Evolutionary conservation across 2,888 invertebrate species (phyloP), one percentile per base, ranked within the genome.

Genomic region (Ethmia dodecea): DNA sequence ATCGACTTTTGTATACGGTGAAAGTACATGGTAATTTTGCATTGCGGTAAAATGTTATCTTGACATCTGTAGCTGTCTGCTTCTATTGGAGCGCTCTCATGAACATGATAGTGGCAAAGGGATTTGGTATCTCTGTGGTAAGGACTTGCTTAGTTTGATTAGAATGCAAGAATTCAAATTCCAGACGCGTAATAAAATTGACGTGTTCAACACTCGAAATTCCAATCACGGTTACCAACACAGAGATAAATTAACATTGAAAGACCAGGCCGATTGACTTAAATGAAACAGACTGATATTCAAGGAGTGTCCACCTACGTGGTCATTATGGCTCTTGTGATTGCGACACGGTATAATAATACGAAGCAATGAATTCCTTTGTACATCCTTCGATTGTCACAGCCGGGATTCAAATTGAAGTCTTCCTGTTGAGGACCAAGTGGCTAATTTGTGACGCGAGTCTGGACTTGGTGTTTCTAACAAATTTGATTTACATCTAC

Each of bases 371-470:
- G 68, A 73, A 73, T 73, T 74, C 70, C 68, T 66, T 67, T 52
- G 56, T 52, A 71, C 75, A 80, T 81, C 81, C 81, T 80, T 74
- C 71, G 76, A 79, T 79, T 79, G 81, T 74, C 40, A 55, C 26
- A 32, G 42, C 34, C 49, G 49, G 47, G 56, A 52, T 45, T 57
- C 57, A 64, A 71, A 76, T 72, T 71, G 70, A 58, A 55, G 47
- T 53, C 68, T 73, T 77, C 76, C 77, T 73, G 73, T 57, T 43
- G 41, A 38, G 42, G 34, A 55, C 57, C 49, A 50, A 40, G 37
- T 42, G 47, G 47, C 35, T 45, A 15, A 26, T n/a, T n/a, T n/a
- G n/a, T n/a, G n/a, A n/a, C n/a, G n/a, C n/a, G n/a, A n/a, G n/a
- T n/a, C n/a, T n/a, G n/a, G n/a, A n/a, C n/a, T n/a, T n/a, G n/a